Percentiles rank a stretch among this genome's conserved stretches.
Evolutionary conservation across 35 echinoderm and acorn worm species (phyloP).

Genomic region (Diadema setosum): DNA sequence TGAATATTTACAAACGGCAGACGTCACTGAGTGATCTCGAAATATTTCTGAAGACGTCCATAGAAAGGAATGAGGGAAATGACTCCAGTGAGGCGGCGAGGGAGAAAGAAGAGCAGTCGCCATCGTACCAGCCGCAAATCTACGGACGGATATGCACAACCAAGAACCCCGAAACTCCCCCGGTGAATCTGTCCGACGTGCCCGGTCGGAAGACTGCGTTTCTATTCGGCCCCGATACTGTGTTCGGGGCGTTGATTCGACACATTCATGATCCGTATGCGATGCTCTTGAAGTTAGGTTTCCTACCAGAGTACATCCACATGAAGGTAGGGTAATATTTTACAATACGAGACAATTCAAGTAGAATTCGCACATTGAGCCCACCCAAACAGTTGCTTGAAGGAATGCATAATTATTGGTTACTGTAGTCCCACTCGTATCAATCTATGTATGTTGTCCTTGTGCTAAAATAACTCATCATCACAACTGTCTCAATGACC

Average conservation of each 20-base stretch:
- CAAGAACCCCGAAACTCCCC: background rate
- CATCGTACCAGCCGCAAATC: background rate
- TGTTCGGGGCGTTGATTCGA: conserved; percentile 5
- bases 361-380: too few species aligned
- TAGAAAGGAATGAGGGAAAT: background rate
- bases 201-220: conserved; percentile 74
- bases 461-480: too few species aligned
- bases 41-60: background rate
- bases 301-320: conserved; percentile 83
- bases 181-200: conserved; percentile 23
- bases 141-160: conserved; percentile 87
- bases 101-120: background rate
- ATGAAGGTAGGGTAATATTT: conserved; percentile 83
- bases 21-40: background rate
- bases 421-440: too few species aligned
- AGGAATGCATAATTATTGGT: too few species aligned
- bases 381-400: too few species aligned
- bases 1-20: background rate
- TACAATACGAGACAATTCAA: too few species aligned
- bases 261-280: conserved; percentile 51
- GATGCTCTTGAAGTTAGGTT: conserved; percentile 66
- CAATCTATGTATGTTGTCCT: too few species aligned
- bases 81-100: background rate
- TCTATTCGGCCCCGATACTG: conserved; percentile 75
- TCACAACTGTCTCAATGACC: too few species aligned